Percentiles rank a stretch among this genome's conserved stretches.
phyloP scores from a whole-genome alignment of 2,797 vertebrate species.

The Leptoclinus maculatus region DNA sequence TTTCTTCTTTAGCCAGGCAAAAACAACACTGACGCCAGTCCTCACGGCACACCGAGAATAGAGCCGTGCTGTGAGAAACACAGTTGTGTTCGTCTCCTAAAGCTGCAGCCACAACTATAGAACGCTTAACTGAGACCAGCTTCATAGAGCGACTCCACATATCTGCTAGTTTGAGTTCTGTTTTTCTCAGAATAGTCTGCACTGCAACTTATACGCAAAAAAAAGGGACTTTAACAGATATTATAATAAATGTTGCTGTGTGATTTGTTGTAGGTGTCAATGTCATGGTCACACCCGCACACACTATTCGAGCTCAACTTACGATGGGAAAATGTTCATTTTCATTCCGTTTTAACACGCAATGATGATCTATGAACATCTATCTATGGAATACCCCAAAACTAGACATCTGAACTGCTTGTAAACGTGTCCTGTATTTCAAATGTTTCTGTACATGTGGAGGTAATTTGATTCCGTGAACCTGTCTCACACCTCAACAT shows the following conservation, averaged over 20 bases:
- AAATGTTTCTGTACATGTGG: background rate
- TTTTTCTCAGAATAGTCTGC: background rate
- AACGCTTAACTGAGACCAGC: background rate
- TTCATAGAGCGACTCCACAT: background rate
- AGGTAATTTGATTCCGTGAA: background rate
- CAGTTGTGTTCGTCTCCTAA: conserved; percentile 24
- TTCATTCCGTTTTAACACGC: background rate
- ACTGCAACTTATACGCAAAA: background rate
- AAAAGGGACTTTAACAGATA: background rate
- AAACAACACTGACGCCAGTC: conserved; percentile 63
- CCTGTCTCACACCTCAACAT: background rate
- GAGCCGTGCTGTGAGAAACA: conserved; percentile 58
- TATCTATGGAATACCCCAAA: background rate
- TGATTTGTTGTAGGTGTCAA: background rate
- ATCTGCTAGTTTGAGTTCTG: background rate
- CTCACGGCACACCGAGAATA: conserved; percentile 61
- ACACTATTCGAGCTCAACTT: background rate
- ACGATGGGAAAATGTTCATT: background rate
- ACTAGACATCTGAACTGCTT: background rate
- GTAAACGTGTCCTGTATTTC: background rate
- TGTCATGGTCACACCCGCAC: background rate
- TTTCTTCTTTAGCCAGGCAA: conserved; percentile 55
- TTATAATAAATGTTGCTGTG: background rate
- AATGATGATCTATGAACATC: background rate
- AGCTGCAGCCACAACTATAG: conserved; percentile 8